Base-by-base conservation (phyloP, 2,888 invertebrate species). In the Clitarchus hookeri region DNA sequence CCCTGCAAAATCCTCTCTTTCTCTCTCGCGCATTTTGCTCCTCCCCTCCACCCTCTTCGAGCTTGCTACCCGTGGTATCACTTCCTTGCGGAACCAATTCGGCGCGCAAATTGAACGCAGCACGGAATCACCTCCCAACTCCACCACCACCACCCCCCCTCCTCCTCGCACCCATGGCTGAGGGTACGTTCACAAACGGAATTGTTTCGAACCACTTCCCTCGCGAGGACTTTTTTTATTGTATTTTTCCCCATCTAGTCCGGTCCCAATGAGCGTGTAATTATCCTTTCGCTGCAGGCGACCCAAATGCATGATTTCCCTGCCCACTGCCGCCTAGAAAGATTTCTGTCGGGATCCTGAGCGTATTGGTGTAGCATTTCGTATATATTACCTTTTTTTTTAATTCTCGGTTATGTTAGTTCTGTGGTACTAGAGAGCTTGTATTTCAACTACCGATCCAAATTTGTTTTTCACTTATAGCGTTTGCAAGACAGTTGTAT, bases 21-120 rank as follows among this genome's bases (percentile, higher is more conserved):
- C n/a, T 65, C 65, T n/a, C 65, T 65, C 65, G 19, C 65, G 65
- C 3, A 53, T 12, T 53, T 53, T 8, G 2, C 53, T 16, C 19
- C 53, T 0, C 65, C 65, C 65, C 65, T n/a, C 65, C 65, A 1
- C n/a, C 65, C 65, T 19, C 65, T 23, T n/a, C 16, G 13, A 23
- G 23, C n/a, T 8, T 23, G 23, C 65, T 23, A 9, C 65, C 65
- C n/a, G n/a, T n/a, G 65, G 65, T 65, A 65, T 65, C 65, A 65
- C 65, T n/a, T 65, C 65, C 65, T 65, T n/a, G 65, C n/a, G 65
- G 65, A 65, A 65, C 65, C 65, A 65, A 65, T 65, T 65, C 65
- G 23, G 65, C 65, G 65, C 65, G 65, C 65, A 65, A 65, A 65
- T 65, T 65, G 65, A 65, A 65, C 65, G 65, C 65, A 23, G 65